These are phyloP conservation scores for Globia sparganii DNA, from an alignment of 2,888 invertebrate species.

Conservation along the genomic window DNA sequence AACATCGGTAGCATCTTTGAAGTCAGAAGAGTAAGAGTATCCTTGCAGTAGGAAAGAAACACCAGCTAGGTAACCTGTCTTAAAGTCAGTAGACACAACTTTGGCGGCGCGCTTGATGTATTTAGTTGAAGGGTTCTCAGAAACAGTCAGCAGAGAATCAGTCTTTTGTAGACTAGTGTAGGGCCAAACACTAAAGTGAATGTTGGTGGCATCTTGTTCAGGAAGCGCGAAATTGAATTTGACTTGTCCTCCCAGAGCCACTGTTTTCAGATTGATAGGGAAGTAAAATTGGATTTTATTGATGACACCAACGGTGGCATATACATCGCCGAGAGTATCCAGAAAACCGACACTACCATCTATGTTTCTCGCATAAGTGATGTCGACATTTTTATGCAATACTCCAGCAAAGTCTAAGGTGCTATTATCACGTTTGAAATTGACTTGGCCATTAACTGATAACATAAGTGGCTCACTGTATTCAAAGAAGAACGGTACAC, in stretches of 20 bases:
- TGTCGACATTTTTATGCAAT: slow-evolving; percentile 84
- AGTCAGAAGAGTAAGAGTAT: slow-evolving; percentile 88
- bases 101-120: slow-evolving; percentile 79
- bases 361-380: slow-evolving; percentile 89
- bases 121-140: slow-evolving; percentile 84
- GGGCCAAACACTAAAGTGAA: slow-evolving; percentile 91
- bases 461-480: slow-evolving; percentile 90
- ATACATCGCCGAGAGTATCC: slow-evolving; percentile 91
- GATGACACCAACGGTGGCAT: slow-evolving; percentile 91
- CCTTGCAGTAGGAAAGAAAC: slow-evolving; percentile 88
- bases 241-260: slow-evolving; percentile 83
- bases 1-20: slow-evolving; percentile 77
- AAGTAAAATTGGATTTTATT: slow-evolving; percentile 90
- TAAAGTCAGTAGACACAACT: slow-evolving; percentile 75
- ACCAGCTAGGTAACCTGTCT: slow-evolving; percentile 87
- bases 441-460: slow-evolving; percentile 80
- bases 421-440: slow-evolving; percentile 43
- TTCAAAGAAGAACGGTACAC: slow-evolving; percentile 92
- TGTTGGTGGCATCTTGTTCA: slow-evolving; percentile 86
- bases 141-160: slow-evolving; percentile 87
- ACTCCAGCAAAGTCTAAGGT: slow-evolving; percentile 74
- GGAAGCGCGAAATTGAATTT: slow-evolving; percentile 85
- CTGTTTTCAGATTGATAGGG: slow-evolving; percentile 88
- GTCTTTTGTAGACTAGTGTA: slow-evolving; percentile 91
- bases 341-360: slow-evolving; percentile 92